Percentiles rank a stretch among this genome's conserved stretches.
These are phyloP conservation scores for Morpho achilles DNA, from an alignment of 2,888 invertebrate species.

Conservation along the genomic window DNA sequence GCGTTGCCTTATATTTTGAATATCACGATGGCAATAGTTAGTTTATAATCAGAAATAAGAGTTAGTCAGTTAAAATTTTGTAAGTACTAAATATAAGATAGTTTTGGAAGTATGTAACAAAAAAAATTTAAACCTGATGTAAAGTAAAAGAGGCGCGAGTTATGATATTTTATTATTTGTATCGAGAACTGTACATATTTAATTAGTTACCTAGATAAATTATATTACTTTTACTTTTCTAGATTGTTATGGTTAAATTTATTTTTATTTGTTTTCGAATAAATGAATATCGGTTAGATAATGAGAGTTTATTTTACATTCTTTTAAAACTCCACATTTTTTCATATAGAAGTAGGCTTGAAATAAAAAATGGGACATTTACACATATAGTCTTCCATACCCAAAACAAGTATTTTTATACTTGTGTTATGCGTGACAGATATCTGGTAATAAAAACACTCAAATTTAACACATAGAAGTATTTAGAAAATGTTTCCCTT, in stretches of 20 bases:
- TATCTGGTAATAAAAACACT: too few relatives aligned
- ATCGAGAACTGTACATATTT: conserved; percentile 33
- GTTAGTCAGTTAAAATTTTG: conserved; percentile 20
- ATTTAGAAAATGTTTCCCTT: too few relatives aligned
- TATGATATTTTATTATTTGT: conserved; percentile 33
- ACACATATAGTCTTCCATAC: too few relatives aligned
- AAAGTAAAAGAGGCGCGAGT: conserved; percentile 23
- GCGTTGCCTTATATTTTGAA: conserved; percentile 60
- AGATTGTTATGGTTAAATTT: conserved; percentile 29
- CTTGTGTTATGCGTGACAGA: too few relatives aligned
- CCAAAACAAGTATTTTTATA: too few relatives aligned
- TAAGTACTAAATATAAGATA: conserved; percentile 14
- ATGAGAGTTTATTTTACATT: conserved; percentile 16
- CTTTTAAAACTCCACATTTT: too few relatives aligned
- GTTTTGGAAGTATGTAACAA: conserved; percentile 6
- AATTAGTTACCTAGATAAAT: conserved; percentile 38
- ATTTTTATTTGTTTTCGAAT: conserved; percentile 25
- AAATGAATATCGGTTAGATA: conserved; percentile 17
- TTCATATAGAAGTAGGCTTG: too few relatives aligned
- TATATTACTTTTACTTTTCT: conserved; percentile 32
- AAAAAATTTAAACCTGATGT: conserved; percentile 11
- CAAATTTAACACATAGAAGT: too few relatives aligned
- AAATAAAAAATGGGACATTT: too few relatives aligned
- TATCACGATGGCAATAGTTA: conserved; percentile 27
- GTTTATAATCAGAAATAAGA: conserved; percentile 22